Evolutionary conservation across 1,140 invertebrate species (phyloP), one percentile per base, ranked within the genome.

Genomic region (Sipha flava): DNA sequence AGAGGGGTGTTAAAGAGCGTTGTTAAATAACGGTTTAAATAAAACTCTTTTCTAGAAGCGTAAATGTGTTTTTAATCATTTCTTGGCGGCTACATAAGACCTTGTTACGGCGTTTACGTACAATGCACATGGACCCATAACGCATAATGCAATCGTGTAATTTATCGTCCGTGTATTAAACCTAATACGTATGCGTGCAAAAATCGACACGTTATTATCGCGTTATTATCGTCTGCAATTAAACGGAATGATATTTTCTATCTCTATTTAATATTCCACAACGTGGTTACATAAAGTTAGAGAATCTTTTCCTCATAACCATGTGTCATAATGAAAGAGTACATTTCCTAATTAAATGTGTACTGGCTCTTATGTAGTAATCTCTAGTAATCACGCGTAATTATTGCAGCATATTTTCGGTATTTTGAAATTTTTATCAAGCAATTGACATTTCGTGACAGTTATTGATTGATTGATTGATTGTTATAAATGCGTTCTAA

Each of bases 21-120:
- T 49, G 45, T 47, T 47, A 72, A 72, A 49, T 29, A 72, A 47
- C 64, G 40, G 34, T 43, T 68, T 68, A 43, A 21, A 68, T 68
- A 68, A 45, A 45, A 43, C 45, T 68, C 37, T 26, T 43, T 14
- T 68, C 37, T n/a, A n/a, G 12, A 68, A 68, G 45, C 12, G 40
- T 40, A 43, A 66, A 66, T 66, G 31, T 2, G 62, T 66, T 66
- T 66, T 40, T 66, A 66, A 66, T 66, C n/a, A 66, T 66, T 66
- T 66, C 47, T 40, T 14, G 62, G 2, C 34, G 62, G 3, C 9
- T 64, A 40, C 18, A 31, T 64, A 23, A 64, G 21, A 40, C 10
- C 18, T 34, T 34, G 31, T 26, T 57, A 57, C 54, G 23, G n/a
- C n/a, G n/a, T n/a, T n/a, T n/a, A n/a, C n/a, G n/a, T n/a, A n/a